Conservation (phyloP, 53 echinoderm and acorn worm genomes). For the Apostichopus leukothele region DNA sequence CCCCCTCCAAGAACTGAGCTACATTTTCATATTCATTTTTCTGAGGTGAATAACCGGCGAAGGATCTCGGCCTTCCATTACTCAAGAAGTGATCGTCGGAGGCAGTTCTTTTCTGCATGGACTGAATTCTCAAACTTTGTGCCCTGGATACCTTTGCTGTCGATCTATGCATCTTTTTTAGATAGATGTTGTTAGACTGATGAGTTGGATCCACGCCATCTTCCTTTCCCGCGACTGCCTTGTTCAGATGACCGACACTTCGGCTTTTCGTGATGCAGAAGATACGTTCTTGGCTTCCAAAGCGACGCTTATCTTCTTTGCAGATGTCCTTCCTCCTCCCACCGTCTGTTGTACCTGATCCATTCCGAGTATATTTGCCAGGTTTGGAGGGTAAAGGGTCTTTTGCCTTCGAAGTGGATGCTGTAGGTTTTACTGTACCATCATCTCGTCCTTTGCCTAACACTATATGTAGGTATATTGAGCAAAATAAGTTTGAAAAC, state of each 20-base stretch:
- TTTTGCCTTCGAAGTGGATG: background rate
- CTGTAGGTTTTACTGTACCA: background rate
- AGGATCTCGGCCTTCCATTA: conserved; percentile 40
- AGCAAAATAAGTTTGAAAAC: background rate
- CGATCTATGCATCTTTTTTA: background rate
- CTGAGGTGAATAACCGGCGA: conserved; percentile 7
- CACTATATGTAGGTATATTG: background rate
- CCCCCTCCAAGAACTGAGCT: background rate
- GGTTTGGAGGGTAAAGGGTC: background rate
- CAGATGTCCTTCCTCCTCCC: background rate
- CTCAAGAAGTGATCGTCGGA: conserved; percentile 2
- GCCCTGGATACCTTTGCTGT: background rate
- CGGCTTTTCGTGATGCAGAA: conserved; percentile 40
- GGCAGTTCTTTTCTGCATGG: background rate
- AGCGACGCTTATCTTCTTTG: background rate
- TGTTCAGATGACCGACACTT: background rate
- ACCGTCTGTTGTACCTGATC: background rate
- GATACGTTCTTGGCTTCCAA: conserved; percentile 21
- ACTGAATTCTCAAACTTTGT: conserved; percentile 23
- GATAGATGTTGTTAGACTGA: no score
- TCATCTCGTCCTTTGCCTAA: background rate
- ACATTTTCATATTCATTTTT: background rate
- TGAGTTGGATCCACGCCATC: background rate
- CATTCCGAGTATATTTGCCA: background rate
- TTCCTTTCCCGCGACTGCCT: background rate